phyloP scores from a whole-genome alignment of 2,888 invertebrate genomes.

The Blastobasis lacticolella region DNA sequence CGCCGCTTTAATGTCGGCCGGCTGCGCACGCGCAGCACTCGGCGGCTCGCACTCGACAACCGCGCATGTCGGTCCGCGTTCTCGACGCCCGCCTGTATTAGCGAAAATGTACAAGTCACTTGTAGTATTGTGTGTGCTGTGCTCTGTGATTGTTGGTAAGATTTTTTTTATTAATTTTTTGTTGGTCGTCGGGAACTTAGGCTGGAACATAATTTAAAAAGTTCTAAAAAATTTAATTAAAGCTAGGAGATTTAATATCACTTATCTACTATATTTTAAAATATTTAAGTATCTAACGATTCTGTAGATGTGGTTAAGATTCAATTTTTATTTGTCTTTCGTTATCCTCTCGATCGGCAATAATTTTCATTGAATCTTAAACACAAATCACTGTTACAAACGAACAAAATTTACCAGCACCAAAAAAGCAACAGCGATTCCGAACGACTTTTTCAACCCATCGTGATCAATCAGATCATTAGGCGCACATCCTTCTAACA shows the following conservation, averaged over 20 bases:
- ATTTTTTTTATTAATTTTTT: conserved; percentile 12
- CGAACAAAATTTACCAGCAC: not conserved
- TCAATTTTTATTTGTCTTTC: no score
- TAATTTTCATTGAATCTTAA: no score
- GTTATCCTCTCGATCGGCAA: no score
- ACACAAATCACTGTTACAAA: not conserved
- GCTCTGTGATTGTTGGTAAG: conserved; percentile 58
- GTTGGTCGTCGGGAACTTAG: not conserved
- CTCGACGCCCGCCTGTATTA: conserved; percentile 7
- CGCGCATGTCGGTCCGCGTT: conserved; percentile 29
- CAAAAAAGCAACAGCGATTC: conserved; percentile 5
- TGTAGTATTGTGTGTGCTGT: conserved; percentile 50
- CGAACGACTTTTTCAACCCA: conserved; percentile 7
- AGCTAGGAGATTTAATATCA: no score
- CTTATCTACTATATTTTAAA: no score
- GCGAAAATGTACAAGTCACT: conserved; percentile 51
- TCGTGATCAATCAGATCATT: conserved; percentile 20
- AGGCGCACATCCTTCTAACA: conserved; percentile 15
- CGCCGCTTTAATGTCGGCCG: conserved; percentile 25
- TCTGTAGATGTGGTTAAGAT: no score
- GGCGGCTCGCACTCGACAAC: conserved; percentile 40
- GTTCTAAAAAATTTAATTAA: no score
- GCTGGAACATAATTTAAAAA: no score
- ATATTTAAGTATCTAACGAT: no score
- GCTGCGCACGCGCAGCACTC: conserved; percentile 53